Conservation (phyloP, 2,888 invertebrate species). For the Rhabditoides inermis region DNA sequence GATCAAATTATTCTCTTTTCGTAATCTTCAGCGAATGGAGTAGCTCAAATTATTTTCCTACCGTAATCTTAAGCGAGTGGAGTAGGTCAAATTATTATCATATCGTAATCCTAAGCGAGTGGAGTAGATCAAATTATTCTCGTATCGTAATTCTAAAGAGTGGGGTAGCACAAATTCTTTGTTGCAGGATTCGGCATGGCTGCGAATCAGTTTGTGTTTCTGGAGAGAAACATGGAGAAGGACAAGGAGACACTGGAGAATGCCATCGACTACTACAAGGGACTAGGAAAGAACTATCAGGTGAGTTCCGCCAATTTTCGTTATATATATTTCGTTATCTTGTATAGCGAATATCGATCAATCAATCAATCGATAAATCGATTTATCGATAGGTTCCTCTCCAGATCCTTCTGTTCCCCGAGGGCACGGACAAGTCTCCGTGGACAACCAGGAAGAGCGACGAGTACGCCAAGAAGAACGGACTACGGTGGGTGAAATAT, state of each 20-base stretch:
- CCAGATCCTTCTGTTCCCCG: slow-evolving; percentile 72
- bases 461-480: slow-evolving; percentile 43
- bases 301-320: slow-evolving; percentile 31
- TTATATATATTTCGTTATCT: no score
- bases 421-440: slow-evolving; percentile 75
- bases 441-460: slow-evolving; percentile 61
- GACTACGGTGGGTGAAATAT: slow-evolving; percentile 53
- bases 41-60: no score
- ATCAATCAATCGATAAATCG: no score
- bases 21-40: no score
- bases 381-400: slow-evolving; percentile 8
- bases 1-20: no score
- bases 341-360: no score
- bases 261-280: slow-evolving; percentile 68
- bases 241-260: slow-evolving; percentile 66
- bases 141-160: no score
- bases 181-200: slow-evolving; percentile 69
- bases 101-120: no score
- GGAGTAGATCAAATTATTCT: not conserved
- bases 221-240: slow-evolving; percentile 72
- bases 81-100: no score
- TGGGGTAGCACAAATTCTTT: not conserved
- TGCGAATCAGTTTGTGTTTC: slow-evolving; percentile 72
- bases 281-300: slow-evolving; percentile 61
- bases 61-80: no score